Base-by-base conservation (phyloP, 2,888 invertebrate genomes). In the Junonia oenone region DNA sequence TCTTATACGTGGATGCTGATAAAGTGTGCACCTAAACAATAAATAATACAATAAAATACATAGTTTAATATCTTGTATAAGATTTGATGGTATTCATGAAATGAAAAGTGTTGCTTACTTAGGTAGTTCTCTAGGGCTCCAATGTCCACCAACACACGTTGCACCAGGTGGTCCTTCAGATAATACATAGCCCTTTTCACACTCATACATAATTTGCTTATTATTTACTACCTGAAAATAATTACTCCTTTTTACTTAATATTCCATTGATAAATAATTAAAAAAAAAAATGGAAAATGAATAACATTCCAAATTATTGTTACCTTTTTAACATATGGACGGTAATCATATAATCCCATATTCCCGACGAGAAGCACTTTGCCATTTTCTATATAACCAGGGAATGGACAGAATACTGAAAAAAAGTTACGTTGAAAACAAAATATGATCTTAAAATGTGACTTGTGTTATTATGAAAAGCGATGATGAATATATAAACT, bases 161-260 rank as follows among this genome's bases (percentile, higher is more conserved):
- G 99, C 98, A 1, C 98, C 98, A 0, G 97, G 96, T 0, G 97
- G 95, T 1, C 98, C 98, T 64, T 95, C 94, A 19, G 94, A 93
- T 22, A 98, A 78, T 0, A 96, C 95, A 72, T 95, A 98, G 0
- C 98, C 98, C 71, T 96, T 95, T 67, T 98, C 95, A 74, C 98
- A 99, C 71, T 98, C 98, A 79, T 97, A 99, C 95, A 97, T 96
- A 54, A 98, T 97, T 81, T 98, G 98, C 67, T 97, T 96, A 76
- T 98, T 97, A 77, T 98, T 97, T 1, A 94, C 93, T 19, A 95
- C 93, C 92, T 88, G 66, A 5, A 76, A 71, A 0, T 14, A 37
- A 29, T n/a, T n/a, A 2, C 9, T 9, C 6, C 2, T 6, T 29
- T 29, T 29, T 29, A 17, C 4, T 5, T 37, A 37, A 11, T 1